Evolutionary conservation across 1,140 invertebrate species (phyloP).

Genomic region (Neoseiulus cucumeris): DNA sequence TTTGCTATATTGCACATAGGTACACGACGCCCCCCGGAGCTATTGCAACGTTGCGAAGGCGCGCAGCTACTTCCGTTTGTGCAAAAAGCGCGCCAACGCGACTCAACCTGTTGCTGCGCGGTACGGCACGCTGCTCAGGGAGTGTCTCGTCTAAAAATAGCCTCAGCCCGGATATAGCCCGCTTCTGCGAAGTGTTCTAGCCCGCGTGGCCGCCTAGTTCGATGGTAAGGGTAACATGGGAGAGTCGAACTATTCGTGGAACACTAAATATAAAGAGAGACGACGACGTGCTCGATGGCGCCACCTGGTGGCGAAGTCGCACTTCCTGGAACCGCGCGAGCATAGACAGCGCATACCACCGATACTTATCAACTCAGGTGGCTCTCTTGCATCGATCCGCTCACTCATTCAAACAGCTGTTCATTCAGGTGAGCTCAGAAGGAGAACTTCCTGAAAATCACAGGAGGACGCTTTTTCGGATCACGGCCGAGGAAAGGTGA

Average conservation of each 20-base stretch:
- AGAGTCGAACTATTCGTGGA: neutral
- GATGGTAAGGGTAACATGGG: neutral
- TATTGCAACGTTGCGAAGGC: no score
- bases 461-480: no score
- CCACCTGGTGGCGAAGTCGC: neutral
- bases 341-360: neutral
- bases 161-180: conserved; percentile 8
- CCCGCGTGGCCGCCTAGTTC: neutral
- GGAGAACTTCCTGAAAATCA: no score
- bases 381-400: no score
- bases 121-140: neutral
- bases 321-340: conserved; percentile 6
- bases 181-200: conserved; percentile 6
- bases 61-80: neutral
- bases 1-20: no score
- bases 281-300: neutral
- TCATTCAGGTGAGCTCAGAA: no score
- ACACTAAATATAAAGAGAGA: neutral
- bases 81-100: neutral
- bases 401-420: no score
- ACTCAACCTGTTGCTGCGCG: conserved; percentile 1
- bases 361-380: neutral
- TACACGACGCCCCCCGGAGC: no score
- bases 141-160: neutral
- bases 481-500: no score